Conservation (phyloP, 2,113 vertebrate species). For the Rafetus swinhoei region DNA sequence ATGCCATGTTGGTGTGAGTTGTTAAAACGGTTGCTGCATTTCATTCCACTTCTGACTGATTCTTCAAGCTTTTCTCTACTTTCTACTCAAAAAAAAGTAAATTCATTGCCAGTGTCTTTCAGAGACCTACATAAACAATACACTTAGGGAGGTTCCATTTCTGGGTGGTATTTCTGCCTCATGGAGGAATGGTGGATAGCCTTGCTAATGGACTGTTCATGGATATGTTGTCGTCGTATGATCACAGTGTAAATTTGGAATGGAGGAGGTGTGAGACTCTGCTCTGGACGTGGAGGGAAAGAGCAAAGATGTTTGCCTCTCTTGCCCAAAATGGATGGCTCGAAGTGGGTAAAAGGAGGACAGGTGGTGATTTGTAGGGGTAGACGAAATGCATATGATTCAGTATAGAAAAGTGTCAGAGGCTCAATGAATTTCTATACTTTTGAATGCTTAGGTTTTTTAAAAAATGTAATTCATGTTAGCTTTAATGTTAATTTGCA, state of each 20-base stretch:
- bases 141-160: neutral
- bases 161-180: neutral
- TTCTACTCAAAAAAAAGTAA: neutral
- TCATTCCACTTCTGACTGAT: neutral
- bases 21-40: neutral
- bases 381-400: neutral
- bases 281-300: accelerated
- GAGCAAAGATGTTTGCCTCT: neutral
- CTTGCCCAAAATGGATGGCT: neutral
- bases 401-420: neutral
- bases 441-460: neutral
- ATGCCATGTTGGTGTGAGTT: neutral
- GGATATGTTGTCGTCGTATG: neutral
- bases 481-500: neutral
- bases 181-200: neutral
- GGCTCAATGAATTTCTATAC: neutral
- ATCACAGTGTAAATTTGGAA: neutral
- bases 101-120: neutral
- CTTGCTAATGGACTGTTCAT: neutral
- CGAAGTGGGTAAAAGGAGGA: neutral
- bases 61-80: neutral
- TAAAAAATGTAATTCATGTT: neutral
- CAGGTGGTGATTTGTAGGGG: neutral
- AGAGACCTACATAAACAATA: neutral
- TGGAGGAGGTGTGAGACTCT: neutral